Evolutionary conservation across 2,888 invertebrate species (phyloP), one percentile per base, ranked within the genome.

Genomic region (Synanthedon formicaeformis): DNA sequence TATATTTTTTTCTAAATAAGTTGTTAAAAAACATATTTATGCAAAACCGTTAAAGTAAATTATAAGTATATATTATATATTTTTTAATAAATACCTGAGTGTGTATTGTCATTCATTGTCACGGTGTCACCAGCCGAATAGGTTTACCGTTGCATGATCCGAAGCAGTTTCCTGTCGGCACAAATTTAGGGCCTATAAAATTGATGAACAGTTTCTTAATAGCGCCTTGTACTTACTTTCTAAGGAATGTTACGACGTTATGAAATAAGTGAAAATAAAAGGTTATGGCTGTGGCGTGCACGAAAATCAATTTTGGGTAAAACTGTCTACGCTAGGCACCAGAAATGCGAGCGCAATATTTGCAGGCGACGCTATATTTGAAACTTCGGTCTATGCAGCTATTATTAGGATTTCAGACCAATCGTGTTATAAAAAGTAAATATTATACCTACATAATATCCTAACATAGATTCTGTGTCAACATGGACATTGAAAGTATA

Each of bases 111-210:
- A 70, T 72, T 75, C 74, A 75, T 78, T 79, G 76, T 77, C 78
- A 68, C 72, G 65, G 71, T 79, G 81, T 81, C 81, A 75, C 79
- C 75, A 75, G 66, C 65, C 63, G 63, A 67, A 63, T 68, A 71
- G 67, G 71, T 82, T 83, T 81, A 81, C 69, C 65, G 74, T 84
- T 76, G 84, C 84, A 83, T 84, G 84, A 68, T 66, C 64, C 58
- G 54, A 56, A 70, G 79, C 78, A 81, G 77, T 84, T 84, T 82
- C 79, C 82, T 75, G 71, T 68, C 64, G 67, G 71, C 72, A 73
- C 67, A 75, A 82, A 82, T 84, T 83, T 81, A 83, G 78, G 76
- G 79, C 71, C 84, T 65, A 83, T 82, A 81, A 84, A 81, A 82
- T 78, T 82, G 84, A 84, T 77, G 78, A 80, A 84, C 77, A 71